These are phyloP conservation scores for Recurvirostra avosetta DNA, from an alignment of 2,113 vertebrate genomes.

Conservation along the genomic window DNA sequence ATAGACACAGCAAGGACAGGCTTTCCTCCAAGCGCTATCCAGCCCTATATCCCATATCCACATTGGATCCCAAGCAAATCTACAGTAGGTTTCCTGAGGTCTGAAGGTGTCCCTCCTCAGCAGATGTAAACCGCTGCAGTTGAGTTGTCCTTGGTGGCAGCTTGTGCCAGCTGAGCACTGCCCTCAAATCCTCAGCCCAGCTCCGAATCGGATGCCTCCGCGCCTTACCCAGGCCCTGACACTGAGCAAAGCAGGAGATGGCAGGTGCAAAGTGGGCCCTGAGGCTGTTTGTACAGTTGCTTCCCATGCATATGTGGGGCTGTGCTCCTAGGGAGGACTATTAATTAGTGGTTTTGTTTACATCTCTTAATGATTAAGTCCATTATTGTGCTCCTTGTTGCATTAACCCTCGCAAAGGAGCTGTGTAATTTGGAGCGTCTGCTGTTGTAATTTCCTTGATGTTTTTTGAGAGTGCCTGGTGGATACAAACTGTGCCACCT, in stretches of 20 bases:
- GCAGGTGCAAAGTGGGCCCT: neutral
- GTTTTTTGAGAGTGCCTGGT: neutral
- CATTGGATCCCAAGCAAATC: neutral
- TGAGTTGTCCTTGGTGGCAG: neutral
- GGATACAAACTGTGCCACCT: neutral
- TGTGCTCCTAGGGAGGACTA: neutral
- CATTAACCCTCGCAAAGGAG: neutral
- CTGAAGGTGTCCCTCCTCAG: neutral
- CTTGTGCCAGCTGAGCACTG: neutral
- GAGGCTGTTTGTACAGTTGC: neutral
- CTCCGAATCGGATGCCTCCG: neutral
- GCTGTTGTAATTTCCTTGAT: neutral
- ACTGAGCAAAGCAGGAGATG: neutral
- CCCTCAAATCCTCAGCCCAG: neutral
- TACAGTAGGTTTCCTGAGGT: neutral
- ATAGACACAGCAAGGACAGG: neutral
- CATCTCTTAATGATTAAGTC: neutral
- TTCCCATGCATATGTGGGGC: neutral
- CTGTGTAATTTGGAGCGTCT: neutral
- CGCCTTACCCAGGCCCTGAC: neutral
- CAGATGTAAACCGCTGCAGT: neutral
- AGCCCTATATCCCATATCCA: neutral
- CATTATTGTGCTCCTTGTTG: slow-evolving; percentile 23
- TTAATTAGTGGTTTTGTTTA: slow-evolving; percentile 48
- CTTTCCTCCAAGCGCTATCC: neutral